These are phyloP conservation scores for Ligdia adustata DNA, from an alignment of 2,888 invertebrate genomes.

Conservation along the genomic window DNA sequence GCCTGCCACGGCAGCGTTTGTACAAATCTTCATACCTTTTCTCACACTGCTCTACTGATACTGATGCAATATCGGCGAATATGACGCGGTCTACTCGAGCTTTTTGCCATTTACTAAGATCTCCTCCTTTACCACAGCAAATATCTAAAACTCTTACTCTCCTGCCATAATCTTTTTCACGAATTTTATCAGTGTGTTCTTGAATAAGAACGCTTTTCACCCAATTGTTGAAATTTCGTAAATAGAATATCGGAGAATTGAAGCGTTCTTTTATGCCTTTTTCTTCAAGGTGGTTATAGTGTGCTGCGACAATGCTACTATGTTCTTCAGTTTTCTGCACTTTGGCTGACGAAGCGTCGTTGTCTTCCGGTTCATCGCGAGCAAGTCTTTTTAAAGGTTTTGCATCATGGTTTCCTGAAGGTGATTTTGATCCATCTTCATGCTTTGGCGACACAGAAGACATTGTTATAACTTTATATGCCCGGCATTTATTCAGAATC, in stretches of 20 bases:
- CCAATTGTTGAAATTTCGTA: conserved; percentile 99
- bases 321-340: conserved; percentile 60
- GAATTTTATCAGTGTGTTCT: conserved; percentile 88
- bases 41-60: conserved; percentile 96
- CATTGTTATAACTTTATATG: conserved; percentile 25
- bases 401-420: conserved; percentile 1
- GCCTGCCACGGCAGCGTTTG: conserved; percentile 57
- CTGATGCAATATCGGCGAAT: conserved; percentile 96
- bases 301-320: conserved; percentile 90
- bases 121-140: conserved; percentile 99
- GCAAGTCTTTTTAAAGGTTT: conserved; percentile 5
- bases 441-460: conserved; percentile 26
- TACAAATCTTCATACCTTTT: conserved; percentile 91
- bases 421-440: conserved; percentile 20
- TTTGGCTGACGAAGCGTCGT: conserved; percentile 15
- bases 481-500: neutral
- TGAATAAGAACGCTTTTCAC: conserved; percentile 97
- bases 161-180: conserved; percentile 86
- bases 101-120: conserved; percentile 97
- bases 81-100: conserved; percentile 91
- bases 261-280: conserved; percentile 91
- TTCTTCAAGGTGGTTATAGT: conserved; percentile 96
- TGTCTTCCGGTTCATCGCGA: conserved; percentile 29
- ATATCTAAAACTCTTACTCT: conserved; percentile 93
- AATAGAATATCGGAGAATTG: conserved; percentile 95